These are phyloP conservation scores for Troides oblongomaculatus DNA, from an alignment of 2,888 invertebrate species.

Conservation along the genomic window DNA sequence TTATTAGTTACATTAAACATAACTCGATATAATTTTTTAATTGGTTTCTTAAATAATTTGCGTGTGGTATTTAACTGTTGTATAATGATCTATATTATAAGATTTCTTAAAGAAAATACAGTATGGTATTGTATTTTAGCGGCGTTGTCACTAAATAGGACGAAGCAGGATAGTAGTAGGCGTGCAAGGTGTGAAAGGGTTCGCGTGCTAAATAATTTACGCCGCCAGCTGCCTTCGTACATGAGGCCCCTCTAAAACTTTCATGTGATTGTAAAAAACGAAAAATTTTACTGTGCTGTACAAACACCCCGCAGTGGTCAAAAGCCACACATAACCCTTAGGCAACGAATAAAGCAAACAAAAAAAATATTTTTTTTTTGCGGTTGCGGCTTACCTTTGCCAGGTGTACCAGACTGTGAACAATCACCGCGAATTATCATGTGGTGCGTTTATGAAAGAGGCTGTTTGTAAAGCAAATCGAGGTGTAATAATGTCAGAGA, in stretches of 20 bases:
- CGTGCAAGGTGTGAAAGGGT: constrained; percentile 76
- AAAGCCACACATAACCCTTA: constrained; percentile 57
- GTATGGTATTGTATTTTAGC: neutral
- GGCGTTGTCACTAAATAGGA: constrained; percentile 11
- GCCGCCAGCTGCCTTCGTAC: constrained; percentile 68
- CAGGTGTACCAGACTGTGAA: constrained; percentile 75
- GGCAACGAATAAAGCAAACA: constrained; percentile 61
- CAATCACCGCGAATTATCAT: constrained; percentile 74
- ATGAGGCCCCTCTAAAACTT: constrained; percentile 60
- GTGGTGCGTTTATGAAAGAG: constrained; percentile 71
- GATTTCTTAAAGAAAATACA: neutral
- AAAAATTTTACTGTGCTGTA: constrained; percentile 50
- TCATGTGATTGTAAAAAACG: constrained; percentile 61
- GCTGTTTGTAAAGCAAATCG: constrained; percentile 67
- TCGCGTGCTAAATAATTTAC: constrained; percentile 71
- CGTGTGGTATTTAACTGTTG: neutral
- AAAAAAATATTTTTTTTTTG: constrained; percentile 75
- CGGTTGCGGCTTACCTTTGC: constrained; percentile 74
- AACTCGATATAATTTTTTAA: neutral
- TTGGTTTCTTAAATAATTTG: neutral
- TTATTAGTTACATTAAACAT: neutral
- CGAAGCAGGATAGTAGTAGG: constrained; percentile 22
- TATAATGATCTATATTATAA: neutral
- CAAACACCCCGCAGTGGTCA: constrained; percentile 49
- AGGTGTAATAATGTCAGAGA: constrained; percentile 58